Percentiles rank a stretch among this genome's conserved stretches.
phyloP scores from a whole-genome alignment of 2,888 invertebrate species.

The Ophion costatus region DNA sequence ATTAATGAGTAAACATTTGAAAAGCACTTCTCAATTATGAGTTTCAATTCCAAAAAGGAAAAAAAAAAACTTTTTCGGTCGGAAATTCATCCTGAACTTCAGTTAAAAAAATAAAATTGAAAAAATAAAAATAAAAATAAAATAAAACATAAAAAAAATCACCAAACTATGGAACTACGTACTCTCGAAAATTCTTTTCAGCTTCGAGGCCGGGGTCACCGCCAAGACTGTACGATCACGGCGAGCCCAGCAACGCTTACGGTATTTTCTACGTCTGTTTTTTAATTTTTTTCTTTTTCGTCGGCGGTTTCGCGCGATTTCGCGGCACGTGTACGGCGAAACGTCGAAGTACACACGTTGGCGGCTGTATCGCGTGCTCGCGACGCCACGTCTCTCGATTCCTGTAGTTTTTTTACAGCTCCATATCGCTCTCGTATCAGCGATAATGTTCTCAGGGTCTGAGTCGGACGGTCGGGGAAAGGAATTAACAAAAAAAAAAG shows the following conservation, averaged over 20 bases:
- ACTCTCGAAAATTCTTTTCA: not conserved
- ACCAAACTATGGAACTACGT: too few species aligned
- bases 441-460: conserved; percentile 45
- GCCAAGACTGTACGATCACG: not conserved
- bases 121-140: too few species aligned
- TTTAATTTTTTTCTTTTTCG: not conserved
- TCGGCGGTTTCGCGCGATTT: conserved; percentile 26
- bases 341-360: conserved; percentile 9
- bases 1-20: too few species aligned
- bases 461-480: conserved; percentile 12
- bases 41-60: too few species aligned
- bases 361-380: conserved; percentile 4
- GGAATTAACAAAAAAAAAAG: conserved; percentile 6
- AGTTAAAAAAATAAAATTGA: too few species aligned
- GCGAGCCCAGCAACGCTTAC: not conserved
- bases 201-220: not conserved
- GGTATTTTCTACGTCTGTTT: not conserved
- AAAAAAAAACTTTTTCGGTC: too few species aligned
- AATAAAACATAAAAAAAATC: too few species aligned
- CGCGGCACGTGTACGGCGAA: conserved; percentile 6
- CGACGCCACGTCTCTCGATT: not conserved
- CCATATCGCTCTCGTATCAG: conserved; percentile 7
- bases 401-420: conserved; percentile 14
- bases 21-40: too few species aligned
- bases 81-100: not conserved